Percentiles rank a stretch among this genome's conserved stretches.
Conservation (phyloP, 2,797 vertebrate species). For the Lemur catta region DNA sequence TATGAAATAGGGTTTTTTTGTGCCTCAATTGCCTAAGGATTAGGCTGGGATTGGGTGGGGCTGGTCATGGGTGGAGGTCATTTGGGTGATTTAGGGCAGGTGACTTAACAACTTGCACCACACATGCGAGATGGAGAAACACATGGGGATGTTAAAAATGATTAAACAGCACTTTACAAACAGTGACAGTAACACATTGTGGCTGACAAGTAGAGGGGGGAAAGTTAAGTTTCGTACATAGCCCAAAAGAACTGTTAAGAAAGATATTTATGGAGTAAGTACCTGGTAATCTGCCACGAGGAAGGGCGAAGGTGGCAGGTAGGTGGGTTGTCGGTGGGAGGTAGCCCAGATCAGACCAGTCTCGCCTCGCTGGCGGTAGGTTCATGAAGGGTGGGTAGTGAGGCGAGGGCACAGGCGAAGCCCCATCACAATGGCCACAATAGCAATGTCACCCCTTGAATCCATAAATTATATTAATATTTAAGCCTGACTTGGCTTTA, state of each 20-base stretch:
- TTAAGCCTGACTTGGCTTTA: neutral
- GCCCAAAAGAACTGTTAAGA: neutral
- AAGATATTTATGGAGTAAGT: neutral
- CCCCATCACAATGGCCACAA: rapidly evolving
- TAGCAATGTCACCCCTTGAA: rapidly evolving
- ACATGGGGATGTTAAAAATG: neutral
- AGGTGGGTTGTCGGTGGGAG: too few relatives aligned
- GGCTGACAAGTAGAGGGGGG: neutral
- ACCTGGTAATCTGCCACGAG: neutral
- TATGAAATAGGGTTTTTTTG: neutral
- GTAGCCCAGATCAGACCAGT: rapidly evolving
- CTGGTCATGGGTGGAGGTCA: neutral
- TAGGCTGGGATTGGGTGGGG: neutral
- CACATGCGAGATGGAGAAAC: neutral
- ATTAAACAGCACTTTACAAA: neutral
- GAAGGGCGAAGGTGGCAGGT: neutral
- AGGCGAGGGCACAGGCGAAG: neutral
- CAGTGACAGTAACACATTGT: neutral
- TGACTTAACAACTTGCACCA: neutral
- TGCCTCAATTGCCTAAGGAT: neutral
- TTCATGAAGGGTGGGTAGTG: neutral
- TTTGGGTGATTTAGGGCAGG: neutral
- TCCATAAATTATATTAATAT: neutral
- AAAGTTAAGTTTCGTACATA: neutral
- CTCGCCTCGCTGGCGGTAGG: neutral